Evolutionary conservation across 2,113 vertebrate genomes (phyloP), one percentile per base, ranked within the genome.

Genomic region (Alligator mississippiensis): DNA sequence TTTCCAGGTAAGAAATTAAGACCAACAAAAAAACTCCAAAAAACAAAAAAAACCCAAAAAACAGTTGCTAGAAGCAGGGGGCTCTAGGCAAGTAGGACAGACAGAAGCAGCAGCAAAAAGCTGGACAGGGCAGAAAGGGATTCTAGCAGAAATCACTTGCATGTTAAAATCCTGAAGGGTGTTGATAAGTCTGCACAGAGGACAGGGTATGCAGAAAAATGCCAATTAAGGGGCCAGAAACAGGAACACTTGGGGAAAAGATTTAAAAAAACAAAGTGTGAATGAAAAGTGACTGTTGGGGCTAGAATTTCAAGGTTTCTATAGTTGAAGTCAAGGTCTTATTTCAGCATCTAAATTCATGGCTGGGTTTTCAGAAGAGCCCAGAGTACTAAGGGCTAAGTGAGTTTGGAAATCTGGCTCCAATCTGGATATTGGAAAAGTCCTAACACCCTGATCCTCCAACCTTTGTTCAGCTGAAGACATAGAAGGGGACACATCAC

Each of bases 1-100:
- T 81, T 93, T 96, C 85, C 96, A 97, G 97, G 97, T 97, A 96
- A 94, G 96, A 86, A 25, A 34, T 58, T 80, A 25, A 89, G 30
- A 59, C 34, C 63, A 82, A 6, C 1, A 74, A 34, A 38, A 12
- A 22, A 13, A 34, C 34, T 47, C 9, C 47, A 47, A 47, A 47
- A 38, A 38, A 38, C 38, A 38, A 38, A 38, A 38, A 38, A 38
- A 38, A 4, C 38, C 38, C 4, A 38, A 47, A 47, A 47, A 47
- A 47, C 47, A 47, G 1, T 6, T 10, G 68, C 17, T 90, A 86
- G 93, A 80, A 85, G 79, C 55, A 64, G n/a, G 54, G 77, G 90
- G 61, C 72, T 38, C 28, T 88, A 7, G 0, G 58, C 25, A 88
- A 9, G 30, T 62, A 6, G 55, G 89, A 18, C 3, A 27, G 22